Base-by-base conservation (phyloP, 2,797 vertebrate species). In the Galagoides demidoff region DNA sequence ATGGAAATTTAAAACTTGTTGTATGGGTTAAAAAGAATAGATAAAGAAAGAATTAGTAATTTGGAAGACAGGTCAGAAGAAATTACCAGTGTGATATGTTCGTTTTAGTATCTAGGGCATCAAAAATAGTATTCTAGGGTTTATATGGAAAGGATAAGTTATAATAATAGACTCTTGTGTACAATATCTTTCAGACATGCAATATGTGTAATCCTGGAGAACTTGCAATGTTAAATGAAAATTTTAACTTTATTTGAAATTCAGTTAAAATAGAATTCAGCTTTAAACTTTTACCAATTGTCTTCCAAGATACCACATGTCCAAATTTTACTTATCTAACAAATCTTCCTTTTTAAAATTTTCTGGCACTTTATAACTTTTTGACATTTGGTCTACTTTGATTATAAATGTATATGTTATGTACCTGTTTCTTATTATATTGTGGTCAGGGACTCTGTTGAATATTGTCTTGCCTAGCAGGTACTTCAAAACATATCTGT, bases 211-310 rank as follows among this genome's bases (percentile, higher is more conserved):
- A 81, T 81, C 3, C 9, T 82, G 29, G 71, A 89, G 78, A 87
- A 39, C 16, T 70, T 92, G 16, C 4, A 82, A 77, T 27, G 45
- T 79, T 81, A 70, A 29, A 9, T 88, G 9, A 66, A 82, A 59
- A n/a, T 39, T 77, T 85, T 68, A 84, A 49, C 34, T 85, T 95
- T 92, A 43, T 73, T 76, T 66, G 52, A 88, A 61, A 82, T 93
- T 90, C 59, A 27, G 71, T 76, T 81, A 90, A 57, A 89, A 89
- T 82, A 49, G n/a, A 63, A 7, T 74, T 92, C 37, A 2, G 16
- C 93, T 95, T 92, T 87, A 68, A 74, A 68, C n/a, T 71, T 89
- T 76, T 86, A 94, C 16, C 27, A n/a, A 23, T 91, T 90, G 25
- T 63, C 34, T 89, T 85, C 23, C 13, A 49, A 88, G 49, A 63